Evolutionary conservation across 2,888 invertebrate genomes (phyloP), one percentile per base, ranked within the genome.

Genomic region (Amblyteles armatorius): DNA sequence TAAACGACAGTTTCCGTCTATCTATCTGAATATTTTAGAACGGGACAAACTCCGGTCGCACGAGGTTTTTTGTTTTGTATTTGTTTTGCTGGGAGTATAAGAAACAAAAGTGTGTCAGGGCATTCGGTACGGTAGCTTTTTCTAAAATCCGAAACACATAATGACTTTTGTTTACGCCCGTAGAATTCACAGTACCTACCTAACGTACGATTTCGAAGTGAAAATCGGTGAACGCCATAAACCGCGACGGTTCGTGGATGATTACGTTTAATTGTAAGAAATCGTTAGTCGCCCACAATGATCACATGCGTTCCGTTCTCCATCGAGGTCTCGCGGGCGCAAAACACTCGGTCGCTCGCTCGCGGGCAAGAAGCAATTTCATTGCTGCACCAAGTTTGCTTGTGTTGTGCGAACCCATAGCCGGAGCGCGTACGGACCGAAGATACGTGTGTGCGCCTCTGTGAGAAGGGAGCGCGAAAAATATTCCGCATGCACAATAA

Each of bases 181-280:
- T 33, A 7, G 33, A 63, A 13, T 19, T 19, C n/a, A 7, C 16
- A 33, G 29, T 63, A n/a, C 5, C 33, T 33, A 5, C 16, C 13
- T n/a, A 11, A 60, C 63, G 63, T 63, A 63, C 63, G 33, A 67
- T 67, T 67, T 67, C 36, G 33, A 29, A 22, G 60, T 63, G 9
- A 48, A 63, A 48, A 74, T 50, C 63, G 19, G 22, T 63, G 60
- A 72, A 50, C 13, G 48, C 44, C 22, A 13, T 63, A 11, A 55
- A n/a, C 63, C 19, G 29, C 29, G 33, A 63, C 48, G 26, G 29
- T 63, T 63, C 63, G 63, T 29, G 63, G 48, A 74, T 63, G 4
- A 63, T 48, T 74, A 63, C 63, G 60, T 29, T 29, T 63, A 74
- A 63, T 50, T 63, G 63, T 74, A 63, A 74, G 29, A 72, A 74